phyloP scores from a whole-genome alignment of 1,140 invertebrate genomes.

The Panulirus ornatus region DNA sequence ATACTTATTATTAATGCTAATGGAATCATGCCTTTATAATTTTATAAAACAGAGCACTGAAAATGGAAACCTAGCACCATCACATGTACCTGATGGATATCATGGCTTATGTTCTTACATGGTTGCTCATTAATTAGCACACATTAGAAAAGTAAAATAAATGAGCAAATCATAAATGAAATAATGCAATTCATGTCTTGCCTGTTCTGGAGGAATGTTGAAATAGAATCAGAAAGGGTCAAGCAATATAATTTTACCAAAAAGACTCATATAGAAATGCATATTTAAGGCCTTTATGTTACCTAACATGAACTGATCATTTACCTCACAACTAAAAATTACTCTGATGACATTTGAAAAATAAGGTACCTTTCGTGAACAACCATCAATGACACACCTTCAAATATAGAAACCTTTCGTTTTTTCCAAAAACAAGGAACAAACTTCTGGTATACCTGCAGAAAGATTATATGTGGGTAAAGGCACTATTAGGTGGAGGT shows the following conservation, averaged over 20 bases:
- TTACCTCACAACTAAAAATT: slow-evolving; percentile 10
- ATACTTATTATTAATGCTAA: no score
- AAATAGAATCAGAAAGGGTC: slow-evolving; percentile 34
- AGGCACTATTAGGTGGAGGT: slow-evolving; percentile 75
- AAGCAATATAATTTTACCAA: not conserved
- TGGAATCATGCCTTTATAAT: no score
- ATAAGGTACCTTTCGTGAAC: not conserved
- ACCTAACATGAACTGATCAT: not conserved
- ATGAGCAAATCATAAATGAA: slow-evolving; percentile 41
- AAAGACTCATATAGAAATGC: not conserved
- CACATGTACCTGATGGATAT: slow-evolving; percentile 23
- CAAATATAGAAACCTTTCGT: not conserved
- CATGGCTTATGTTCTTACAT: not conserved
- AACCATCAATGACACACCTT: not conserved
- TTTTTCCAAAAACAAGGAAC: not conserved
- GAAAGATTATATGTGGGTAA: slow-evolving; percentile 27
- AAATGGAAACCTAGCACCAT: not conserved
- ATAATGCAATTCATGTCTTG: slow-evolving; percentile 43
- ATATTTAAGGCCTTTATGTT: not conserved
- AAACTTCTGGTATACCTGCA: not conserved
- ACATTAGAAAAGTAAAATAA: slow-evolving; percentile 2
- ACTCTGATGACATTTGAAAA: not conserved
- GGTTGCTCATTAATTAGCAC: slow-evolving; percentile 49
- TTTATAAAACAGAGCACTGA: no score
- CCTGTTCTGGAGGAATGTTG: slow-evolving; percentile 45